Evolutionary conservation across 2,797 vertebrate genomes (phyloP).

Genomic region (Paramormyrops hopkinsi): DNA sequence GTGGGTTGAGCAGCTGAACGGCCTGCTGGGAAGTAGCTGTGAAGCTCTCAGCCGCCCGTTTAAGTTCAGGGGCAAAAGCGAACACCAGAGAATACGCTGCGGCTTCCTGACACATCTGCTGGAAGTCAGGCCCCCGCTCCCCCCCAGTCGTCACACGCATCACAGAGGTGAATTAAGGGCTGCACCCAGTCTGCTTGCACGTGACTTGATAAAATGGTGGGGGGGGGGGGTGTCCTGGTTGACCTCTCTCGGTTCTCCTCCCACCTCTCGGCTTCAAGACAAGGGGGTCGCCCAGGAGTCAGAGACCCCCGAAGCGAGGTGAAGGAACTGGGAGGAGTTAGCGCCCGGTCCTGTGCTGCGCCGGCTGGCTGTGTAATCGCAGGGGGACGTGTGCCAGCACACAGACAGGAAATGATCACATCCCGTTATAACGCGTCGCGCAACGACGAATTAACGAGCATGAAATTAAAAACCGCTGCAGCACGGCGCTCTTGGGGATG

Average conservation of each 20-base stretch:
- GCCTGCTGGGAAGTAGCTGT: not conserved
- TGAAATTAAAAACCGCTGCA: conserved; percentile 67
- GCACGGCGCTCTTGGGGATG: conserved; percentile 26
- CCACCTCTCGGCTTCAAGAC: conserved; percentile 48
- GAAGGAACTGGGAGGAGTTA: conserved; percentile 50
- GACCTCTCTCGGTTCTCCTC: conserved; percentile 36
- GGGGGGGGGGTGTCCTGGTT: conserved; percentile 14
- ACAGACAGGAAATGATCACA: conserved; percentile 73
- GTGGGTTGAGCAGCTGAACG: not conserved
- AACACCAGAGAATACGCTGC: conserved; percentile 27
- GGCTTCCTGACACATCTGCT: conserved; percentile 68
- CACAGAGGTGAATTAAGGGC: conserved; percentile 54
- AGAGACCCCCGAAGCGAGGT: conserved; percentile 48
- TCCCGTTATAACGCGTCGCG: conserved; percentile 66
- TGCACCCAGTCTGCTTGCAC: conserved; percentile 46
- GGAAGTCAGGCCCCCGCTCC: conserved; percentile 60
- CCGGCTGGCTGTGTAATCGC: conserved; percentile 63
- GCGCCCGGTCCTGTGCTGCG: conserved; percentile 52
- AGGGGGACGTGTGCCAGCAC: conserved; percentile 55
- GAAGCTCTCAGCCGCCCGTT: not conserved
- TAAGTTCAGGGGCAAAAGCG: conserved; percentile 37
- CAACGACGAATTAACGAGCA: conserved; percentile 63
- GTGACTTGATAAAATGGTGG: conserved; percentile 31
- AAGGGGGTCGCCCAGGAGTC: conserved; percentile 54
- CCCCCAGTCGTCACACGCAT: conserved; percentile 31